A percentile compares a stretch with the other conserved stretches of the same genome.
Conservation (phyloP, 2,797 vertebrate genomes). For the Octomys mimax region DNA sequence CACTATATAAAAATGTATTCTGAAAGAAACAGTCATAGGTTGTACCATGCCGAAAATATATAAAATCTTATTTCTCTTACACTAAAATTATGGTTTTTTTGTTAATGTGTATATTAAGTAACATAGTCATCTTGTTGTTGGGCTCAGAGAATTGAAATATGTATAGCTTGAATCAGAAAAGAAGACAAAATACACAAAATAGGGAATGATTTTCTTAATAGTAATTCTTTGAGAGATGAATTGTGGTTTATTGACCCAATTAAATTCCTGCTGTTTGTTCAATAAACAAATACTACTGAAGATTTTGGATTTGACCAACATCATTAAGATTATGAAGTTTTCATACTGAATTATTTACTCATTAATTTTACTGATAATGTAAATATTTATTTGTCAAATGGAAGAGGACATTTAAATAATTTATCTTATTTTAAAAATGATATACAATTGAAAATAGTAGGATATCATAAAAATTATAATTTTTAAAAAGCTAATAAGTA, state of each 20-base stretch:
- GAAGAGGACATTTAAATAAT: background rate
- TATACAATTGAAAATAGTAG: background rate
- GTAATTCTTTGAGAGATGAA: background rate
- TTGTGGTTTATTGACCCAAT: background rate
- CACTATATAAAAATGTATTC: background rate
- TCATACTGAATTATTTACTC: background rate
- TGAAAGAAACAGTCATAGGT: background rate
- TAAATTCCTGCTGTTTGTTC: background rate
- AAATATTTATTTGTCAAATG: background rate
- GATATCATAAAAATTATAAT: background rate
- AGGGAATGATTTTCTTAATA: slow-evolving; percentile 29
- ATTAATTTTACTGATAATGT: background rate
- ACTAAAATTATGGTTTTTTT: background rate
- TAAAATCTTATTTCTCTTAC: background rate
- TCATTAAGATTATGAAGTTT: slow-evolving; percentile 26
- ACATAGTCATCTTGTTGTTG: background rate
- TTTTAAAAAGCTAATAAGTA: background rate
- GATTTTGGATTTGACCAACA: background rate
- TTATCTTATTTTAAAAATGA: background rate
- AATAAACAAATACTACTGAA: slow-evolving; percentile 9
- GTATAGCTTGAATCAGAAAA: background rate
- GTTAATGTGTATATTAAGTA: background rate
- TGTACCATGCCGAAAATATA: background rate
- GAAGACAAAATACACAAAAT: background rate
- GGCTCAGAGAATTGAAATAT: background rate